Base-by-base conservation (phyloP, 2,888 invertebrate species). In the Athripsodes cinereus region DNA sequence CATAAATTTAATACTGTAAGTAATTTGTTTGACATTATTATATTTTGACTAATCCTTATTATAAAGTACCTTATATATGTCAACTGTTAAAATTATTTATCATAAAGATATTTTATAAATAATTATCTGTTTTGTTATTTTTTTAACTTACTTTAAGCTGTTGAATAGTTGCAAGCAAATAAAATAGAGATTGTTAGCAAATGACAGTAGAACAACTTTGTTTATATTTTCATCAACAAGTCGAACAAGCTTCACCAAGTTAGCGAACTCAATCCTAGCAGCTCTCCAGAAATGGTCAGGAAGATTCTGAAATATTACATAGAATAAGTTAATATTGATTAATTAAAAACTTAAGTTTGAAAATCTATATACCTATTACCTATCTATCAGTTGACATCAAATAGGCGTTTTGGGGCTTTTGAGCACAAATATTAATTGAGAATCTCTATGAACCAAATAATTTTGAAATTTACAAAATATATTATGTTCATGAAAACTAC, bases 141-240 rank as follows among this genome's bases (percentile, higher is more conserved):
- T 34, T 13, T 10, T 8, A 10, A 47, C 58, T 61, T 55, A 87
- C 86, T 83, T 81, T 59, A 87, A 76, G 34, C 84, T 86, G 66
- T 85, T 78, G 66, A 86, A 87, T 3, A 89, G 74, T 66, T 88
- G 87, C 52, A 87, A 76, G 63, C 88, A 88, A 62, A 88, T 85
- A 68, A 88, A 89, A 69, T 85, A 88, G 55, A 88, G 78, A 68
- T 89, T 87, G 65, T 83, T 86, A 20, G 82, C 72, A 64, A 86
- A 87, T 0, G 87, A 86, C 5, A 89, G 69, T 0, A 87, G 70
- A 0, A 88, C 78, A 56, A 89, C 71, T 16, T 77, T 74, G 2
- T 87, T 83, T 16, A 89, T 74, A 51, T 82, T 74, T 2, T 72
- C 69, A 65, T 88, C 86, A 2, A 87, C 76, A 18, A 73, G 72